phyloP scores from a whole-genome alignment of 2,888 invertebrate genomes.

The Chrysopilus asiliformis region DNA sequence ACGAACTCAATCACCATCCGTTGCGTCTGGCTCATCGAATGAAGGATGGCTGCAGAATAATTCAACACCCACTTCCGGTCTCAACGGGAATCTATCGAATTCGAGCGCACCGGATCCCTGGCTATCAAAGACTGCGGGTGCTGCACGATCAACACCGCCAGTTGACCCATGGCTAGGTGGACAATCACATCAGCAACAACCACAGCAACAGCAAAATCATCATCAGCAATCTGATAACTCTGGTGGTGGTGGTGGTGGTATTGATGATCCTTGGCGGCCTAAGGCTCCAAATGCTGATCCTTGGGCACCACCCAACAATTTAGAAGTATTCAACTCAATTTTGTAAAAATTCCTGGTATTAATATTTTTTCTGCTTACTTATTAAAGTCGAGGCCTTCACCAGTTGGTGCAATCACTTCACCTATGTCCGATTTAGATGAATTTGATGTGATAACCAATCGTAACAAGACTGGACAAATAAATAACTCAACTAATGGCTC shows the following conservation, averaged over 20 bases:
- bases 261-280: constrained; percentile 29
- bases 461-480: constrained; percentile 40
- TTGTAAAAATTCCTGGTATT: neutral
- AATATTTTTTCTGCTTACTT: constrained; percentile 15
- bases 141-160: constrained; percentile 18
- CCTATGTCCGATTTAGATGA: constrained; percentile 67
- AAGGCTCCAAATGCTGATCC: constrained; percentile 40
- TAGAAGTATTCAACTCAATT: constrained; percentile 5
- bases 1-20: constrained; percentile 33
- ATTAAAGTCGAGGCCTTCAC: constrained; percentile 17
- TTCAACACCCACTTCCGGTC: constrained; percentile 15
- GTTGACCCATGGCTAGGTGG: constrained; percentile 28
- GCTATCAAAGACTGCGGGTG: constrained; percentile 22
- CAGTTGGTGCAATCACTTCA: constrained; percentile 20
- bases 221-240: too few relatives aligned
- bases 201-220: too few relatives aligned
- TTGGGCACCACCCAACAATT: constrained; percentile 39
- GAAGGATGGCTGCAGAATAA: constrained; percentile 34
- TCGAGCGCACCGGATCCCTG: constrained; percentile 24
- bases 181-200: constrained; percentile 16
- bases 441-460: constrained; percentile 74
- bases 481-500: constrained; percentile 24
- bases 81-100: constrained; percentile 21
- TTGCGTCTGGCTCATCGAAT: constrained; percentile 33
- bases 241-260: too few relatives aligned